Evolutionary conservation across 1,140 invertebrate genomes (phyloP).

Genomic region (Orchesella cincta): DNA sequence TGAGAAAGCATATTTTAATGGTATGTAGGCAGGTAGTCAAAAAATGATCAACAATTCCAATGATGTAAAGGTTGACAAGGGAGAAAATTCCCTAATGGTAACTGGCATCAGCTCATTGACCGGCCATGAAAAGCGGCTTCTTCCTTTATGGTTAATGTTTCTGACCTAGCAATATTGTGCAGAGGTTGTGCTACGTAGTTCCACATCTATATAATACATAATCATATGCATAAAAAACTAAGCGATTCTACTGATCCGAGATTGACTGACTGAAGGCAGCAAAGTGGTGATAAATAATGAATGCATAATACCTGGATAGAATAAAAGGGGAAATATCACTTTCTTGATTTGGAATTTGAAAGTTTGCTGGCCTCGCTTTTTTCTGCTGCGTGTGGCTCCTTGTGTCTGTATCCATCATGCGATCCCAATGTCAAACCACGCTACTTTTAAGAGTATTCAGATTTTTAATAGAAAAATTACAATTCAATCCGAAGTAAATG

Average conservation of each 20-base stretch:
- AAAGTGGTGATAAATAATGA: neutral
- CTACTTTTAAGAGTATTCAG: no score
- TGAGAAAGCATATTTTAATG: neutral
- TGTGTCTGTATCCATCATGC: neutral
- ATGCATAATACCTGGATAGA: neutral
- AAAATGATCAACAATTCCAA: neutral
- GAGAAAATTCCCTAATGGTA: neutral
- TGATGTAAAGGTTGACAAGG: neutral
- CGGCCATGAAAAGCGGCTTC: constrained; percentile 7
- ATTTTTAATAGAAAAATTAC: no score
- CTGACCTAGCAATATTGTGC: constrained; percentile 19
- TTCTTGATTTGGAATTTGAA: neutral
- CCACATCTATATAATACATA: neutral
- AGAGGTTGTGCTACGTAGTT: neutral
- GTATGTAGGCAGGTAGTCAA: neutral
- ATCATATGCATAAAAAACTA: neutral
- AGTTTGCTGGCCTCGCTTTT: neutral
- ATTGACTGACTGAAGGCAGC: neutral
- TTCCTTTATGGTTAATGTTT: constrained; percentile 6
- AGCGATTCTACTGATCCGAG: neutral
- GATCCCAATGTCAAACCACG: no score
- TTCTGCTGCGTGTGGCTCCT: neutral
- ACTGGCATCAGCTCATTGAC: neutral
- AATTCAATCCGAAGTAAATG: neutral
- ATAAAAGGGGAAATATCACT: no score